These are phyloP conservation scores for Trichomycterus rosablanca DNA, from an alignment of 2,113 vertebrate species.

Conservation along the genomic window DNA sequence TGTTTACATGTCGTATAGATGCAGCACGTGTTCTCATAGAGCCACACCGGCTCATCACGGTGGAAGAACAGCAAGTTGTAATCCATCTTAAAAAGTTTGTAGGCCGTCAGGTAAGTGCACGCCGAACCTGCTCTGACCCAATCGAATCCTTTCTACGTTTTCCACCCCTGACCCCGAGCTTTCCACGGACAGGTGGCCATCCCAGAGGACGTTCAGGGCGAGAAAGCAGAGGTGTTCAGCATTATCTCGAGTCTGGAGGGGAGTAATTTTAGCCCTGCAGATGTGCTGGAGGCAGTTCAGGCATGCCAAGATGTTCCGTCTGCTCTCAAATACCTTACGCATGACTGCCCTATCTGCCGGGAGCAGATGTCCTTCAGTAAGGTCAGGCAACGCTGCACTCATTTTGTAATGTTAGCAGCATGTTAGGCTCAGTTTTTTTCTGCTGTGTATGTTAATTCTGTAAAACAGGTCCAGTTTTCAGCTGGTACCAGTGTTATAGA, in stretches of 20 bases:
- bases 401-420: background rate
- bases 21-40: conserved; percentile 44
- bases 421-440: no score
- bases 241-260: conserved; percentile 58
- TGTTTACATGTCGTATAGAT: conserved; percentile 31
- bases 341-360: conserved; percentile 69
- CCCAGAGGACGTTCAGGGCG: conserved; percentile 43
- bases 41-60: conserved; percentile 34
- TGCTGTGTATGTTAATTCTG: no score
- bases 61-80: conserved; percentile 38
- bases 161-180: background rate
- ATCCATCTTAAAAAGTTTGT: conserved; percentile 45
- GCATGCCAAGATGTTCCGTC: conserved; percentile 60
- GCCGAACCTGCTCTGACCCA: background rate
- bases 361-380: conserved; percentile 69
- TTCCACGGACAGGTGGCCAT: conserved; percentile 31
- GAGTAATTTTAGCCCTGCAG: conserved; percentile 53
- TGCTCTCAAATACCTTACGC: conserved; percentile 66
- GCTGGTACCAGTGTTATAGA: no score
- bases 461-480: no score
- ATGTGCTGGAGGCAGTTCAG: conserved; percentile 65
- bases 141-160: background rate
- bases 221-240: conserved; percentile 55
- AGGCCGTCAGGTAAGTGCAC: conserved; percentile 32
- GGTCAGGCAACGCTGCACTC: conserved; percentile 44